Percentiles rank a stretch among this genome's conserved stretches.
Evolutionary conservation across 2,113 vertebrate genomes (phyloP).

Genomic region (Cavia porcellus): DNA sequence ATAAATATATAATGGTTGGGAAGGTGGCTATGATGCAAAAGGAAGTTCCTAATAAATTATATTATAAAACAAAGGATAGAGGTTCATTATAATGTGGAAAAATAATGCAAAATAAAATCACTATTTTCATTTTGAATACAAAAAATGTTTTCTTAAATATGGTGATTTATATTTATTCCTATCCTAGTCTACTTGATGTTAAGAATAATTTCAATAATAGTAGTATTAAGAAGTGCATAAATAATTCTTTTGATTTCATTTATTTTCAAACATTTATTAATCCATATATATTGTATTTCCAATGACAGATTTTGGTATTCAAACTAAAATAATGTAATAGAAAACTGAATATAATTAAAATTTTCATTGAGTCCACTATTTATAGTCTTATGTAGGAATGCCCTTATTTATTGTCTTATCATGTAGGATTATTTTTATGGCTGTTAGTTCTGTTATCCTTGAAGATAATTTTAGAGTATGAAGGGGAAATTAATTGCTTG

Average conservation of each 20-base stretch:
- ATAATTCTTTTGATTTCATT: neutral
- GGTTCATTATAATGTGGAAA: neutral
- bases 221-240: neutral
- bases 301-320: neutral
- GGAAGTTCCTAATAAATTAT: neutral
- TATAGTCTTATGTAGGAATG: neutral
- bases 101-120: neutral
- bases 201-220: neutral
- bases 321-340: neutral
- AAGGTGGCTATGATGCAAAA: neutral
- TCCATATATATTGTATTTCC: neutral
- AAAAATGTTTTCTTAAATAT: neutral
- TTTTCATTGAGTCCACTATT: neutral
- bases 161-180: neutral
- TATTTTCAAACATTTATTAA: neutral
- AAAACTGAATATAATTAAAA: neutral
- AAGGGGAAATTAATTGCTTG: constrained; percentile 42
- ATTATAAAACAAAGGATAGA: neutral
- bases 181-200: neutral
- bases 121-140: neutral
- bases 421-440: constrained; percentile 20
- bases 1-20: too few species aligned
- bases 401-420: constrained; percentile 19
- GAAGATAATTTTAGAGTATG: constrained; percentile 43
- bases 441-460: constrained; percentile 51